Percentiles rank a stretch among this genome's conserved stretches.
Conservation (phyloP, 1,140 invertebrate species). For the Onthophagus taurus region DNA sequence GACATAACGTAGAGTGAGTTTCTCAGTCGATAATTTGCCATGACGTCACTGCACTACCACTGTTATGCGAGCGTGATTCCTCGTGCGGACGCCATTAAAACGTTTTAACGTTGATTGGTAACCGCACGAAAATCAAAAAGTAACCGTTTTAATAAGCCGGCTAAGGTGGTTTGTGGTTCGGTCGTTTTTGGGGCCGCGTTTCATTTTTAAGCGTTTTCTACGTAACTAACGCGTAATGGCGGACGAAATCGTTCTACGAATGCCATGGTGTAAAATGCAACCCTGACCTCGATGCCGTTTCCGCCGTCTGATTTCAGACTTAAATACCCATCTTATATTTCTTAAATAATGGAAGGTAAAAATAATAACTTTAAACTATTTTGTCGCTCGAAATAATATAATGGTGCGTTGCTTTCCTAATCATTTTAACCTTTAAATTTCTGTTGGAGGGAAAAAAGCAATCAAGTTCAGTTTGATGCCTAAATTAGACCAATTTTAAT, state of each 20-base stretch:
- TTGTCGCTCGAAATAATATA: no score
- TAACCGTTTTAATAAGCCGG: no score
- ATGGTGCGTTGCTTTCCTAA: no score
- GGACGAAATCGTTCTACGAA: constrained; percentile 35
- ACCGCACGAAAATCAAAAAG: constrained; percentile 22
- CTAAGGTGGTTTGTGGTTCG: no score
- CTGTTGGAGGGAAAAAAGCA: no score
- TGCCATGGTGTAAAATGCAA: constrained; percentile 23
- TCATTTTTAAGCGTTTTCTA: no score
- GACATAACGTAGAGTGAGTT: background rate
- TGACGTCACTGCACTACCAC: constrained; percentile 8
- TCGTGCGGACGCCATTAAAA: constrained; percentile 22
- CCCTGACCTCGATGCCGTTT: constrained; percentile 35
- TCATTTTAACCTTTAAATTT: no score
- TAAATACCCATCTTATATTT: constrained; percentile 21
- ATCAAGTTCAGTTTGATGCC: no score
- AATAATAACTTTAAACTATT: no score
- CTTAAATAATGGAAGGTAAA: constrained; percentile 37
- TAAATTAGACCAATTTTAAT: no score
- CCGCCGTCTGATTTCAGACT: constrained; percentile 31
- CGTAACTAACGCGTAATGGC: constrained; percentile 37
- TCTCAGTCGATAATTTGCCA: constrained; percentile 8
- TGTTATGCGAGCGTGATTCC: constrained; percentile 18
- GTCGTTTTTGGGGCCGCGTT: no score
- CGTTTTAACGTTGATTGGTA: constrained; percentile 14